Evolutionary conservation across 1,140 invertebrate genomes (phyloP), one percentile per base, ranked within the genome.

Genomic region (Magallana gigas): DNA sequence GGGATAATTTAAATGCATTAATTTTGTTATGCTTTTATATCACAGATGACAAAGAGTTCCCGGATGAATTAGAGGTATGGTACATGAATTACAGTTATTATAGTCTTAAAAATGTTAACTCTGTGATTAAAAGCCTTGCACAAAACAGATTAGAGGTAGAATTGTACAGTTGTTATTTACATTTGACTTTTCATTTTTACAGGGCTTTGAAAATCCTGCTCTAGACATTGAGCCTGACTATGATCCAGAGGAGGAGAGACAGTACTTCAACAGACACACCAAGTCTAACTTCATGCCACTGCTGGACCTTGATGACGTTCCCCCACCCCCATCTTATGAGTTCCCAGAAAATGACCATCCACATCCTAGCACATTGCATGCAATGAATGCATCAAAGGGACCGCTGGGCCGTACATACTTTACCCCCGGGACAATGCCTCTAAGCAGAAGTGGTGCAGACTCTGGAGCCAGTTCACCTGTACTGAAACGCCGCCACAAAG

Each of bases 121-220:
- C 23, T 23, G 23, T 23, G 23, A 23, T 23, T 23, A 23, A 23
- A 23, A 48, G 36, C 5, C 36, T 48, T 48, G 36, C 36, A 48
- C 36, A 2, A 48, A 48, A 48, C 36, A 48, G 36, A 48, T 48
- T 1, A 5, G 5, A 48, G 36, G 5, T 4, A 48, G 36, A 48
- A 48, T 48, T 48, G 36, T 48, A 48, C 36, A 48, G 36, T 48
- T 4, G 36, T 48, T 5, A 48, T 4, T 48, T 48, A 48, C 3
- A 48, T 48, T 48, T 48, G 36, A 12, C n/a, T 12, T 12, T 62
- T 62, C n/a, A 12, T 62, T 76, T 29, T 76, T 8, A 2, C 68
- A 76, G 68, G 68, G 68, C 8, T 76, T 76, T 76, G 68, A 76
- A 76, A 76, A 76, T 76, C 68, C 68, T 29, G 68, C 68, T 36